Conservation (phyloP, 1,140 invertebrate genomes). For the Periplaneta americana region DNA sequence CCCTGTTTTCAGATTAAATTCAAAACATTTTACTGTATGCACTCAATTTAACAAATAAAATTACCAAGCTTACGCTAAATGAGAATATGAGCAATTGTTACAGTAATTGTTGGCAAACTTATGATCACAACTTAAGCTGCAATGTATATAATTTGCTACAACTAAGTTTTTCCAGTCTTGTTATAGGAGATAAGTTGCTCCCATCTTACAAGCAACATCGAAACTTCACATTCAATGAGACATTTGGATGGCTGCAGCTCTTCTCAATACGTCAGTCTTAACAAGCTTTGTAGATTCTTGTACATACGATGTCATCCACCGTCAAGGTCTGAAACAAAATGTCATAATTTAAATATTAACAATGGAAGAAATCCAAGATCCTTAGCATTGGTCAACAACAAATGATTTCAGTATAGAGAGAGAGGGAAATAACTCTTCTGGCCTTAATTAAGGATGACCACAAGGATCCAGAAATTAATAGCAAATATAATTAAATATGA, state of each 20-base stretch:
- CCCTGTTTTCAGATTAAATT: background rate
- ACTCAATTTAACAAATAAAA: background rate
- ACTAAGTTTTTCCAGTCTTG: background rate
- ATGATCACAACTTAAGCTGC: background rate
- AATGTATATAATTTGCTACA: background rate
- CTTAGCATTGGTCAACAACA: too few relatives aligned
- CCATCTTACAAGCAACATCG: background rate
- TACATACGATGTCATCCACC: slow-evolving; percentile 64
- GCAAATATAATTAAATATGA: too few relatives aligned
- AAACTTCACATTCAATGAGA: background rate
- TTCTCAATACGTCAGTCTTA: slow-evolving; percentile 1
- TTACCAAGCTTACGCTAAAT: background rate
- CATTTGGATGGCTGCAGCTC: background rate
- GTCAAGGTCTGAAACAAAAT: slow-evolving; percentile 55
- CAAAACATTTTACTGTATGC: background rate
- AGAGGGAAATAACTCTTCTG: too few relatives aligned
- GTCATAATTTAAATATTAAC: too few relatives aligned
- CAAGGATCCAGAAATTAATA: too few relatives aligned
- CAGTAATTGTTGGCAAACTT: background rate
- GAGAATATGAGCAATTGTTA: background rate
- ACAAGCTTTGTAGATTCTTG: slow-evolving; percentile 58
- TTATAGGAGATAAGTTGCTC: background rate
- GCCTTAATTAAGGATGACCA: too few relatives aligned
- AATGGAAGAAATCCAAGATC: too few relatives aligned
- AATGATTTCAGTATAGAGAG: too few relatives aligned